Evolutionary conservation across 2,113 vertebrate genomes (phyloP), one percentile per base, ranked within the genome.

Genomic region (Haemorhous mexicanus): DNA sequence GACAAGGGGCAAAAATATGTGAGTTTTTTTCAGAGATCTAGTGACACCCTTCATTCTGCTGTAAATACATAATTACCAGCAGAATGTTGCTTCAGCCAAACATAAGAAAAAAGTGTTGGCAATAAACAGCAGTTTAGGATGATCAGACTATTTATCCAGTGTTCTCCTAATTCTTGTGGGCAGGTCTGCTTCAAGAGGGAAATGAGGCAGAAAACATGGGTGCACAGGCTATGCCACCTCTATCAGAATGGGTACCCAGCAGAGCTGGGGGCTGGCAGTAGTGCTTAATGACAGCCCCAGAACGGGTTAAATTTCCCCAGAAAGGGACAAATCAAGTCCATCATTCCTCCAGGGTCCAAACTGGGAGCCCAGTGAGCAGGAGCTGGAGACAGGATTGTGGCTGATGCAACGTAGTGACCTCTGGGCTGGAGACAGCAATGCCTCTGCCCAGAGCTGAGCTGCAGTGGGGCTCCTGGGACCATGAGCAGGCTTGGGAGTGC

Each of bases 371-470:
- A 39, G 0, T 12, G 19, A 49, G 17, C 20, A 63, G 33, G 23
- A 74, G 16, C 4, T 3, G 21, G 15, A 92, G 47, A 16, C 6
- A n/a, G 32, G 24, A 10, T 21, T 50, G 46, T 46, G 47, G 23
- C n/a, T 33, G 55, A n/a, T 21, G 21, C 13, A 20, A 4, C 0
- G 0, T 0, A 27, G 39, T 16, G 16, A 41, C 3, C 3, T 4
- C 33, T 32, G 28, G 17, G 2, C 37, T 49, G 24, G 24, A 53
- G 20, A 9, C 32, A 53, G 18, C 32, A 22, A 30, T 3, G 21
- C 3, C 19, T 16, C 35, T 55, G 30, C 28, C 43, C 32, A 37
- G 16, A n/a, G 5, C 7, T 46, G 28, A 53, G 28, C 30, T 62
- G 32, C 53, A 66, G 24, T 22, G 24, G 33, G 8, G 7, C 6